Evolutionary conservation across 2,888 invertebrate genomes (phyloP), one percentile per base, ranked within the genome.

Genomic region (Plemyria rubiginata): DNA sequence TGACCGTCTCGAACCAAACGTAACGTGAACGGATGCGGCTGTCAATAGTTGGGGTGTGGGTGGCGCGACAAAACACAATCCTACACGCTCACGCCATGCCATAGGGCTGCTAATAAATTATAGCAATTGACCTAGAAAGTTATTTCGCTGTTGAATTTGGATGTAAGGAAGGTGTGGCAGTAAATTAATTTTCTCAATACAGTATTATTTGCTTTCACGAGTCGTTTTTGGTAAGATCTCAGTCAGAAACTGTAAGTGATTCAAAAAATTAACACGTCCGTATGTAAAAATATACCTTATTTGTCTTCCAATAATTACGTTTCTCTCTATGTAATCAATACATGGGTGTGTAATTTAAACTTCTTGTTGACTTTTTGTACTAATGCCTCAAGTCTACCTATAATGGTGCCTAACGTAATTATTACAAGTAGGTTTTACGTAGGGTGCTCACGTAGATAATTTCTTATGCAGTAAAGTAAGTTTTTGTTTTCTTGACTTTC

Each of bases 61-160:
- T 81, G 84, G 80, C 77, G 79, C 77, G 72, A 75, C 80, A 90
- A 90, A 90, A 87, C 73, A 70, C 76, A 75, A 85, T 79, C 91
- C 90, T 87, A 90, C 90, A 85, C 89, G 69, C 62, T 67, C 72
- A 68, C 70, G 68, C 65, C 61, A 70, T 64, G 45, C 32, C 61
- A 58, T 50, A 71, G 71, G 71, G 71, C 63, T 71, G 71, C 67
- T 70, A 61, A 70, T 66, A 62, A 65, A 64, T 63, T 60, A 66
- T 62, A 62, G 58, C 66, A 62, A 67, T 48, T 59, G 59, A 54
- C 63, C 59, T 54, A 51, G 49, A 46, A 61, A 60, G 36, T 53
- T 49, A 54, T 55, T 45, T 16, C 45, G 8, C 45, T 45, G 59
- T 62, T 65, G 4, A n/a, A 45, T 54, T 46, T 16, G 54, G n/a